These are phyloP conservation scores for Lutraria lutraria DNA, from an alignment of 2,888 invertebrate genomes.

Conservation along the genomic window DNA sequence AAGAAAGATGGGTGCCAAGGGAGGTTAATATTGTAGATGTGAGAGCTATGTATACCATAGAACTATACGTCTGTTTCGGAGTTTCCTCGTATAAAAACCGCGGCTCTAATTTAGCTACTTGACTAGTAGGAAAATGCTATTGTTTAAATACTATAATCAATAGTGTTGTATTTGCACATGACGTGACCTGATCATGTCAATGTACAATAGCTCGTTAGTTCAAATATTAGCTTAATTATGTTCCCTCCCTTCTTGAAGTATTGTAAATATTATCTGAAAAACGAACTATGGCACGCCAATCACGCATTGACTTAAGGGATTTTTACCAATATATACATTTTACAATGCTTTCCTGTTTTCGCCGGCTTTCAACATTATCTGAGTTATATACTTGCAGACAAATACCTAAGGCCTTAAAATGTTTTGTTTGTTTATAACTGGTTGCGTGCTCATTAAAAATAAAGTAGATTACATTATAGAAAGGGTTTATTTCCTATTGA, in stretches of 20 bases:
- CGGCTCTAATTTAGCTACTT: neutral
- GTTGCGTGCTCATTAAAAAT: too few relatives aligned
- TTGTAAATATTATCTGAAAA: neutral
- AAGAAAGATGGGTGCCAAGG: too few relatives aligned
- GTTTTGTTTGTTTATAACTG: too few relatives aligned
- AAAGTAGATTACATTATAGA: too few relatives aligned
- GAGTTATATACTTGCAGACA: too few relatives aligned
- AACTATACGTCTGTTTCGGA: neutral
- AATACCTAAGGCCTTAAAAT: too few relatives aligned
- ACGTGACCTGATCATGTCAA: neutral
- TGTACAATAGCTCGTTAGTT: neutral
- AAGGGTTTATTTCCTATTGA: too few relatives aligned
- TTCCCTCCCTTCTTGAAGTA: neutral
- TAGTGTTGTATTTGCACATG: neutral
- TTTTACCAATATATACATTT: neutral
- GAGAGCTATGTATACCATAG: too few relatives aligned
- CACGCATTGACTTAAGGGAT: neutral
- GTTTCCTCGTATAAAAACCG: neutral
- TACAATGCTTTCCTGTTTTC: too few relatives aligned
- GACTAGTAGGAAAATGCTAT: neutral
- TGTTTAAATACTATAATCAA: conserved; percentile 9
- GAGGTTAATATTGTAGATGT: too few relatives aligned
- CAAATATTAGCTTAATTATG: neutral
- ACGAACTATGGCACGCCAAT: neutral
- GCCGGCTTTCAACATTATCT: too few relatives aligned